phyloP scores from a whole-genome alignment of 2,113 vertebrate genomes.

The Forbesichthys agassizii region DNA sequence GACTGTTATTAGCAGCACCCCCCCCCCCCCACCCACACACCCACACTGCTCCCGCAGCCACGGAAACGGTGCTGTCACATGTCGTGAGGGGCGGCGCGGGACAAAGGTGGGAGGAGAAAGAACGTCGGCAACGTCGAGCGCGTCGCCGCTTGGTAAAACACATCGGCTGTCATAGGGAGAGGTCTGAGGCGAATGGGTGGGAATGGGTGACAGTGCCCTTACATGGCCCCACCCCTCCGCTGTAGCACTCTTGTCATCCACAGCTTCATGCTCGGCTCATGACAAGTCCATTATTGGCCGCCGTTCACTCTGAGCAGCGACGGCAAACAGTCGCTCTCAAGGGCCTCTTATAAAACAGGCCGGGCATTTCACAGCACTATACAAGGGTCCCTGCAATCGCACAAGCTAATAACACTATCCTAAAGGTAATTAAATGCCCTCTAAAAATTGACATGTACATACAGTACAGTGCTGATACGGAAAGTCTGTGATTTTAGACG shows the following conservation, averaged over 20 bases:
- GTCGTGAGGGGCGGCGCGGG: constrained; percentile 21
- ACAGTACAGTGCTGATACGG: constrained; percentile 8
- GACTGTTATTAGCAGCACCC: constrained; percentile 29
- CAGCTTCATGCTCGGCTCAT: constrained; percentile 44
- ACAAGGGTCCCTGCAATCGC: constrained; percentile 8
- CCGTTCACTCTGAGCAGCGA: constrained; percentile 36
- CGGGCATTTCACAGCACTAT: constrained; percentile 41
- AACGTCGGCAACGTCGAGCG: constrained; percentile 59
- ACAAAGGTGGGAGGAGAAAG: constrained; percentile 58
- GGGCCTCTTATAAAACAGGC: constrained; percentile 36
- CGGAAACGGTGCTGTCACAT: constrained; percentile 53
- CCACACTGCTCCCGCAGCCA: background rate
- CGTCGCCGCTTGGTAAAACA: constrained; percentile 66
- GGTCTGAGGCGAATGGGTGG: constrained; percentile 45
- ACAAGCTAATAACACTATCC: constrained; percentile 30
- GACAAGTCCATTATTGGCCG: constrained; percentile 60
- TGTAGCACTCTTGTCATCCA: constrained; percentile 53
- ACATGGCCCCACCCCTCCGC: constrained; percentile 61
- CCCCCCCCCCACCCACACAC: background rate
- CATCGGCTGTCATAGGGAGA: constrained; percentile 61
- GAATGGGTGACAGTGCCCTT: constrained; percentile 51
- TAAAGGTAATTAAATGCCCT: constrained; percentile 38
- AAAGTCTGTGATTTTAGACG: constrained; percentile 5
- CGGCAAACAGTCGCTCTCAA: constrained; percentile 11
- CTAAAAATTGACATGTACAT: constrained; percentile 28